Evolutionary conservation across 53 echinoderm and acorn worm genomes (phyloP), one percentile per base, ranked within the genome.

Genomic region (Mesocentrotus franciscanus): DNA sequence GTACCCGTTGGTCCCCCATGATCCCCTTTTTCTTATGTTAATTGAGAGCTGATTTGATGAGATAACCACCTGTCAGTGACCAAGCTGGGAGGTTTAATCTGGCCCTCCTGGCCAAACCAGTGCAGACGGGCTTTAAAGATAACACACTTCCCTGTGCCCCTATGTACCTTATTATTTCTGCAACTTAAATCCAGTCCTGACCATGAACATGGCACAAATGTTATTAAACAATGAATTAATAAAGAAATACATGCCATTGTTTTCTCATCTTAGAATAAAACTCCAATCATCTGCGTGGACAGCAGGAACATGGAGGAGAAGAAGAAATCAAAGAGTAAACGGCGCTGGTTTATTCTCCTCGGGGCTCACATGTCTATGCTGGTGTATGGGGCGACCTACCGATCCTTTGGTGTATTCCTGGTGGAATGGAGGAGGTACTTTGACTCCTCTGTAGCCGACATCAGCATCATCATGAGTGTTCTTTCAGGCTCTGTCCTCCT

Each of bases 401-500:
- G 94, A 3, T 81, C 84, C 1, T 84, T 60, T 61, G 94, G 94
- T n/a, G 85, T 94, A 18, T 61, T 94, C 6, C 85, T 94, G 34
- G 94, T 94, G 1, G 94, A 81, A 33, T 94, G 94, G 94, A 59
- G 62, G 64, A 32, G 85, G 39, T 94, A 94, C 64, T 94, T 94
- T 84, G 62, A 94, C 18, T 33, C 85, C 13, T 60, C 94, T 39
- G 79, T 83, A 10, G 85, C 85, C 8, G 85, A 84, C 35, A 60
- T 94, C 39, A 94, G 94, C 24, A 64, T 20, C 42, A 94, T 94
- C 22, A 8, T 62, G 32, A 94, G 94, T 62, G 85, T 84, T 59
- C 49, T 94, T 5, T 29, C 94, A 10, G 83, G 17, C 1, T 94
- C 85, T 9, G 20, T 84, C 57, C 85, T 94, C 32, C 32, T 94